phyloP scores from a whole-genome alignment of 1,140 invertebrate genomes.

The Habropoda laboriosa region DNA sequence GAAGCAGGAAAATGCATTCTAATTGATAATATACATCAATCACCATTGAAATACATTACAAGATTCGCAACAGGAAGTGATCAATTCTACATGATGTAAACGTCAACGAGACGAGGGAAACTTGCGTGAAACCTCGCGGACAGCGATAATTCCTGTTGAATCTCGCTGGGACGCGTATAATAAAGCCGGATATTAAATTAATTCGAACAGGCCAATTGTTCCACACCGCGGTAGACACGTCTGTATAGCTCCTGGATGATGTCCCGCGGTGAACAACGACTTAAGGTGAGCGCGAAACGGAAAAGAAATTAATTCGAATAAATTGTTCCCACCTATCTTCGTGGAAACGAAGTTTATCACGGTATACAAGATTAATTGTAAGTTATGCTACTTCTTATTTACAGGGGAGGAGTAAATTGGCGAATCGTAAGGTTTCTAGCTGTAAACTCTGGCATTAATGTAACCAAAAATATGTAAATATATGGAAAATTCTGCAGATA shows the following conservation, averaged over 20 bases:
- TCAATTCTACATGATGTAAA: background rate
- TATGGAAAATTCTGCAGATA: background rate
- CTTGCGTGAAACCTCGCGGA: background rate
- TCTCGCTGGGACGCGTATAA: background rate
- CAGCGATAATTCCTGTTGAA: background rate
- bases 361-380: constrained; percentile 32
- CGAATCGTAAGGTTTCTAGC: background rate
- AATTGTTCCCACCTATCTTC: constrained; percentile 31
- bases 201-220: background rate
- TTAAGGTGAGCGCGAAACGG: background rate
- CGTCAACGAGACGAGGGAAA: background rate
- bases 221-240: background rate
- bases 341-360: constrained; percentile 25
- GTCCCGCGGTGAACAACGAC: background rate
- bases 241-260: background rate
- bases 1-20: too few relatives aligned
- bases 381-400: constrained; percentile 47
- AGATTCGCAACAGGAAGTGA: background rate
- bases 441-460: background rate
- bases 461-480: background rate
- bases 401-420: background rate
- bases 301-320: constrained; percentile 53
- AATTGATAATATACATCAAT: too few relatives aligned
- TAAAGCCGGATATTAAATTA: constrained; percentile 15
- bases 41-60: too few relatives aligned